Conservation (phyloP, 2,797 vertebrate species). For the Anableps anableps region DNA sequence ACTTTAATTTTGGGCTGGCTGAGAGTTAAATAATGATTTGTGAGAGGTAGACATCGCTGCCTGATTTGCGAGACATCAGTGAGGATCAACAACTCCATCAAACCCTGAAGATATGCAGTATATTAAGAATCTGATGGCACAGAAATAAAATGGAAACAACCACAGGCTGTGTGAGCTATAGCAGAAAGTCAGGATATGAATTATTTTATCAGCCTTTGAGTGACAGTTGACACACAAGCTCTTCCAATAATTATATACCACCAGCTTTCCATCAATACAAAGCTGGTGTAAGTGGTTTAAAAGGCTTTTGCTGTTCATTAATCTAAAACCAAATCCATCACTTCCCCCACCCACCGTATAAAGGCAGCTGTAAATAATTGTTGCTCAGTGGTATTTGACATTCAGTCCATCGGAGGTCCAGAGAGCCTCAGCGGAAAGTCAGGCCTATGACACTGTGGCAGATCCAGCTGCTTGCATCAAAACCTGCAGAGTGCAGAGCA, state of each 20-base stretch:
- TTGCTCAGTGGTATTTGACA: slow-evolving; percentile 60
- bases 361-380: slow-evolving; percentile 70
- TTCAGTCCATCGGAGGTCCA: slow-evolving; percentile 43
- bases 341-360: slow-evolving; percentile 47
- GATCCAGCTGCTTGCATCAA: slow-evolving; percentile 42
- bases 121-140: slow-evolving; percentile 36
- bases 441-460: slow-evolving; percentile 21
- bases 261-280: slow-evolving; percentile 56
- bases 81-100: slow-evolving; percentile 38
- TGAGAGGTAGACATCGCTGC: slow-evolving; percentile 31
- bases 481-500: slow-evolving; percentile 51
- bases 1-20: slow-evolving; percentile 16
- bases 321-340: slow-evolving; percentile 67
- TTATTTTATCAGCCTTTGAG: slow-evolving; percentile 58
- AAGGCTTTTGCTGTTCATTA: slow-evolving; percentile 68
- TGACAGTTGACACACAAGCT: slow-evolving; percentile 65
- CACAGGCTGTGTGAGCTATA: slow-evolving; percentile 18
- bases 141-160: slow-evolving; percentile 44
- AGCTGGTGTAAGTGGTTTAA: slow-evolving; percentile 61
- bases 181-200: slow-evolving; percentile 52
- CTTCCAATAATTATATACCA: slow-evolving; percentile 44
- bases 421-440: slow-evolving; percentile 34
- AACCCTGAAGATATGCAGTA: slow-evolving; percentile 30
- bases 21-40: slow-evolving; percentile 36
- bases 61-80: slow-evolving; percentile 32